A percentile compares a stretch with the other conserved stretches of the same genome.
phyloP scores from a whole-genome alignment of 2,888 invertebrate species.

The Parnassius glacialis region DNA sequence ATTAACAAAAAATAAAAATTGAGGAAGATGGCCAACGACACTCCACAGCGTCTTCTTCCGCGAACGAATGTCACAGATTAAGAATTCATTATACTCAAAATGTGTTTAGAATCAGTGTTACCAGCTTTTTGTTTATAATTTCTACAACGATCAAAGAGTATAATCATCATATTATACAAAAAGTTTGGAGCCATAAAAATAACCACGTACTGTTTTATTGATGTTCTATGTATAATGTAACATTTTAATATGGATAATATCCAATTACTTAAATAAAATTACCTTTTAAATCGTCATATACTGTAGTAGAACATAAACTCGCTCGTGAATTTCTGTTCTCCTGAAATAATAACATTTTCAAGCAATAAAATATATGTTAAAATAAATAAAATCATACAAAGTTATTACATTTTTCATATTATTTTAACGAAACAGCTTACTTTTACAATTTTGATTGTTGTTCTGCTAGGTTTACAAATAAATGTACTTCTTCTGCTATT shows the following conservation, averaged over 20 bases:
- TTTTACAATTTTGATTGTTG: conserved; percentile 68
- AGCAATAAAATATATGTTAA: background rate
- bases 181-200: no score
- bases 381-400: background rate
- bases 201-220: no score
- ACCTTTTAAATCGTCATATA: conserved; percentile 66
- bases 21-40: conserved; percentile 63
- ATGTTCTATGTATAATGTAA: no score
- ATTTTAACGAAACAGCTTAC: conserved; percentile 43
- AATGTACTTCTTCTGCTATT: conserved; percentile 69
- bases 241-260: no score
- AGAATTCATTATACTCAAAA: conserved; percentile 5
- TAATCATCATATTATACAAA: no score
- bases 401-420: background rate
- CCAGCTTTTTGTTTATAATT: conserved; percentile 22
- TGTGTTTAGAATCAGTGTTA: conserved; percentile 27
- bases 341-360: conserved; percentile 42
- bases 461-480: conserved; percentile 65
- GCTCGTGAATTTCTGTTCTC: conserved; percentile 58
- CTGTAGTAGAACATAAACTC: conserved; percentile 53
- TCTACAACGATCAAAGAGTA: background rate
- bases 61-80: conserved; percentile 54
- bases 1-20: conserved; percentile 73
- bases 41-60: conserved; percentile 62
- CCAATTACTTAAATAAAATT: conserved; percentile 14